Evolutionary conservation across 1,140 invertebrate species (phyloP).

Genomic region (Temnothorax nylanderi): DNA sequence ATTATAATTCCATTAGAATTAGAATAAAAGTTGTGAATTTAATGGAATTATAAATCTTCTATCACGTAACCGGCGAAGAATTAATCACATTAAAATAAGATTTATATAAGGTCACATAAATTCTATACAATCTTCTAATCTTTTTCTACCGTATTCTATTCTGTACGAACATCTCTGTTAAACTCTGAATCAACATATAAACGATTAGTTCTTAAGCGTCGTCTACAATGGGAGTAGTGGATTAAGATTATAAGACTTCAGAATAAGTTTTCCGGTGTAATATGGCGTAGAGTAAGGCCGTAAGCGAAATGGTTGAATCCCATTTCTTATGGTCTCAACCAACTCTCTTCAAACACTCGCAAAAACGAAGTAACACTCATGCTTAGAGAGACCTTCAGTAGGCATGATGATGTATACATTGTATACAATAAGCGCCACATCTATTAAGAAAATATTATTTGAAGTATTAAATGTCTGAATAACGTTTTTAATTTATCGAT

Average conservation of each 20-base stretch:
- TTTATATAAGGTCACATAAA: neutral
- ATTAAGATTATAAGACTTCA: too few species aligned
- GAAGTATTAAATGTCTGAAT: neutral
- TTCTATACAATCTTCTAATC: neutral
- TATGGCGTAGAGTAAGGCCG: too few species aligned
- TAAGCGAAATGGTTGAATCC: too few species aligned
- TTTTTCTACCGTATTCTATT: neutral
- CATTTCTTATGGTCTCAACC: too few species aligned
- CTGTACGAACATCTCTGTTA: neutral
- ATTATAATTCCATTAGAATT: neutral
- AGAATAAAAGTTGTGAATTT: neutral
- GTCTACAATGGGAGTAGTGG: too few species aligned
- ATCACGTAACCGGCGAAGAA: neutral
- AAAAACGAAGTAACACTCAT: neutral
- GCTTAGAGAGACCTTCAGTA: neutral
- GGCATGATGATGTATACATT: neutral
- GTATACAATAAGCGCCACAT: constrained; percentile 7
- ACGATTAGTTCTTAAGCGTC: neutral
- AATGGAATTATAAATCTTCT: neutral
- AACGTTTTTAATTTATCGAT: neutral
- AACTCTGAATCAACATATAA: neutral
- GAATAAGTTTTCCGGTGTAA: too few species aligned
- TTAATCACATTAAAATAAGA: neutral
- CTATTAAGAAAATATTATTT: neutral
- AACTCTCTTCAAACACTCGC: neutral